A percentile compares a stretch with the other conserved stretches of the same genome.
These are phyloP conservation scores for Orchesella flavescens DNA, from an alignment of 2,888 invertebrate genomes.

Conservation along the genomic window DNA sequence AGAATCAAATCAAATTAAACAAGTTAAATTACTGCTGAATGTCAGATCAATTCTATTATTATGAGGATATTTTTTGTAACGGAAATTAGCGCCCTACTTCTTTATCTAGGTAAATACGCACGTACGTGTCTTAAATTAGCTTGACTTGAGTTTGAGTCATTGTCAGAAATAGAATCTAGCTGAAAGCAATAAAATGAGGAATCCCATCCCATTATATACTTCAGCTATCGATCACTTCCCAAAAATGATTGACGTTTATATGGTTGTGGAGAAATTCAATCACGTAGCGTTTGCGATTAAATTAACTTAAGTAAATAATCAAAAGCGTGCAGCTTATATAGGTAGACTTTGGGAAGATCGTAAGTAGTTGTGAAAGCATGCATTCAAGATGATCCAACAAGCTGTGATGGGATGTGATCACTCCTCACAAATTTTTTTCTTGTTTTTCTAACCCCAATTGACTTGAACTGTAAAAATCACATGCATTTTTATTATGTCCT, in stretches of 20 bases:
- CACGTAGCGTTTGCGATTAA: not conserved
- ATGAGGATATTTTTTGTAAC: not conserved
- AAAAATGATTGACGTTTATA: slow-evolving; percentile 7
- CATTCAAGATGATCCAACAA: not conserved
- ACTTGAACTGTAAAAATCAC: not conserved
- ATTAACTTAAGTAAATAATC: not conserved
- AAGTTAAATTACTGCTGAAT: too few species aligned
- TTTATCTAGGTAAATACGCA: not conserved
- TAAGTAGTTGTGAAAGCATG: slow-evolving; percentile 1
- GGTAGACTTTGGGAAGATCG: not conserved
- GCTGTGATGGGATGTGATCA: not conserved
- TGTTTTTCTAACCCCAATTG: slow-evolving; percentile 34
- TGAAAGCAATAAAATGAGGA: too few species aligned
- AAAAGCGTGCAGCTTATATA: not conserved
- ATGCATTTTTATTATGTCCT: not conserved
- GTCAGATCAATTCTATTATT: too few species aligned
- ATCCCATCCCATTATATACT: too few species aligned
- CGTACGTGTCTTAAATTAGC: not conserved
- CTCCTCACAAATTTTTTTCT: not conserved
- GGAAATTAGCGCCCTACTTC: not conserved
- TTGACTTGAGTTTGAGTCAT: not conserved
- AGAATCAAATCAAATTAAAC: too few species aligned
- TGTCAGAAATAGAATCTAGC: not conserved
- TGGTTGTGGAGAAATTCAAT: too few species aligned
- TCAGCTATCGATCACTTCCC: not conserved